Conservation (phyloP, 2,888 invertebrate genomes). For the Schizotus pectinicornis region DNA sequence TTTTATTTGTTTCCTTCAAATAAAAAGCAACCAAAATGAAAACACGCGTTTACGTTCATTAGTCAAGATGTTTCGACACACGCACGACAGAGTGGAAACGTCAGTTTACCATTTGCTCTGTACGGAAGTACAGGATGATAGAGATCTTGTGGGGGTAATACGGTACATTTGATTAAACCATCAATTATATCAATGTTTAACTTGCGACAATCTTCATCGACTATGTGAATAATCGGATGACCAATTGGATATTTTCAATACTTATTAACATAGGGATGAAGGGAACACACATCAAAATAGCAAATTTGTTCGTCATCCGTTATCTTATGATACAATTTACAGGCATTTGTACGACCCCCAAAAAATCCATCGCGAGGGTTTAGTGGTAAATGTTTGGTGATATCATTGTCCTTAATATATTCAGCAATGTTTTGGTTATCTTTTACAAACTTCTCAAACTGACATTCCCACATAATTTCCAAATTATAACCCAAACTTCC, state of each 20-base stretch:
- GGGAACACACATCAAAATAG: constrained; percentile 41
- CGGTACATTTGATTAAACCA: constrained; percentile 31
- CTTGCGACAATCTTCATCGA: constrained; percentile 21
- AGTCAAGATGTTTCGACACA: constrained; percentile 46
- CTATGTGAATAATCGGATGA: constrained; percentile 35
- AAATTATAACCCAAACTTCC: constrained; percentile 26
- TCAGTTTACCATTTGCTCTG: constrained; percentile 37
- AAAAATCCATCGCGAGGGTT: constrained; percentile 40
- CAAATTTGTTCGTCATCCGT: constrained; percentile 36
- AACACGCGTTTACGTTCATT: too few relatives aligned
- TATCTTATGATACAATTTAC: constrained; percentile 34
- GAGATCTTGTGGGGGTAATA: constrained; percentile 31
- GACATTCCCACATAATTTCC: constrained; percentile 31
- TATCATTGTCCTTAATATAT: background rate
- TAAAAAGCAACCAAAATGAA: too few relatives aligned
- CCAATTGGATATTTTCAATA: constrained; percentile 41
- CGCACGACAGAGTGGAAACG: constrained; percentile 49
- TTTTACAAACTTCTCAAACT: constrained; percentile 11
- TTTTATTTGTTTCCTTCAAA: constrained; percentile 42
- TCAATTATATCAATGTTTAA: constrained; percentile 19
- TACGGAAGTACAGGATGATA: constrained; percentile 34
- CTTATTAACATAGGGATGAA: constrained; percentile 45
- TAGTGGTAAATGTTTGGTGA: constrained; percentile 11
- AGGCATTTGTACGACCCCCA: constrained; percentile 41
- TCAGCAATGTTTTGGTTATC: background rate